These are phyloP conservation scores for Anastrepha ludens DNA, from an alignment of 1,140 invertebrate genomes.

Conservation along the genomic window DNA sequence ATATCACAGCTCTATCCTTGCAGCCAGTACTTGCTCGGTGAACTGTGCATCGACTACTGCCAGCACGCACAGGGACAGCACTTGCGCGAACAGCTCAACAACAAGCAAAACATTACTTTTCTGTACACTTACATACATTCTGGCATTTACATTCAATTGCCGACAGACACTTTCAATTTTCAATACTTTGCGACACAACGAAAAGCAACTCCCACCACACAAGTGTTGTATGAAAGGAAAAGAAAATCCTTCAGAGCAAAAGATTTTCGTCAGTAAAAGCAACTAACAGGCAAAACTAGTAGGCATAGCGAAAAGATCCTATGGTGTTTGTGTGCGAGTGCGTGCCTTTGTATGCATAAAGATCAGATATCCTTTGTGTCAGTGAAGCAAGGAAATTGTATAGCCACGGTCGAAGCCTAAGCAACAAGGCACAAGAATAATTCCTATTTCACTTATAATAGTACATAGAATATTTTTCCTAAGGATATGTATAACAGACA, in stretches of 20 bases:
- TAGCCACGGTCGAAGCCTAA: slow-evolving; percentile 4
- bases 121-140: background rate
- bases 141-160: background rate
- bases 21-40: background rate
- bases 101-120: background rate
- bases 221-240: slow-evolving; percentile 40
- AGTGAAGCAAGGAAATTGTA: slow-evolving; percentile 31
- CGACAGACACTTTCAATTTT: slow-evolving; percentile 43
- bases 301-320: background rate
- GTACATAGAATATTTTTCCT: background rate
- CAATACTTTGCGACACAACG: slow-evolving; percentile 10
- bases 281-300: background rate
- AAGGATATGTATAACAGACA: background rate
- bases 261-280: slow-evolving; percentile 14
- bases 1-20: background rate
- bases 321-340: background rate
- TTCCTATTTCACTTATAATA: background rate
- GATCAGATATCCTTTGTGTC: slow-evolving; percentile 44
- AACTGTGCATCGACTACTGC: slow-evolving; percentile 5
- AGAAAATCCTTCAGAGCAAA: slow-evolving; percentile 25
- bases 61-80: background rate
- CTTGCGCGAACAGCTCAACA: background rate
- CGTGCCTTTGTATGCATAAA: background rate
- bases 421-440: slow-evolving; percentile 29
- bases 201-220: background rate